phyloP scores from a whole-genome alignment of 2,888 invertebrate genomes.

The Eilema caniola region DNA sequence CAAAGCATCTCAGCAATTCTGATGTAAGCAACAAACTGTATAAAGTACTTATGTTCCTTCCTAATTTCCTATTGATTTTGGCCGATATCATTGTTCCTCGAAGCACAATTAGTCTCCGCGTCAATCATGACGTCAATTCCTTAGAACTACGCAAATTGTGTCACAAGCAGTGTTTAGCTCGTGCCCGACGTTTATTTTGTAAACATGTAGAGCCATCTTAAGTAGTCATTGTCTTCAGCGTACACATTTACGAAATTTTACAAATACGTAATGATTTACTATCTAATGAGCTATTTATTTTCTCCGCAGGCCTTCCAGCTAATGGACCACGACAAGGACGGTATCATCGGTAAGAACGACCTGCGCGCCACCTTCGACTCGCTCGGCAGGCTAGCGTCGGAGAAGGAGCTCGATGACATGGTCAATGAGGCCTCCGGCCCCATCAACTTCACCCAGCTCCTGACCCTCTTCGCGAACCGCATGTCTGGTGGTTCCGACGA shows the following conservation, averaged over 20 bases:
- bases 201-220: slow-evolving; percentile 58
- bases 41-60: not conserved
- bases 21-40: not conserved
- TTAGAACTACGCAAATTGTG: slow-evolving; percentile 42
- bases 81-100: slow-evolving; percentile 22
- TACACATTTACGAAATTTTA: slow-evolving; percentile 56
- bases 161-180: slow-evolving; percentile 58
- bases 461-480: slow-evolving; percentile 96
- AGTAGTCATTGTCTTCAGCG: slow-evolving; percentile 38
- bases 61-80: not conserved
- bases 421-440: slow-evolving; percentile 95
- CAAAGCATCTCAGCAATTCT: not conserved
- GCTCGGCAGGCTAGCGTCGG: slow-evolving; percentile 95
- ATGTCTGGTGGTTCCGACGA: slow-evolving; percentile 97
- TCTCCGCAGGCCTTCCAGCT: slow-evolving; percentile 94
- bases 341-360: slow-evolving; percentile 95
- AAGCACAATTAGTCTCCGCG: slow-evolving; percentile 22
- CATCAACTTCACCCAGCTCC: slow-evolving; percentile 97
- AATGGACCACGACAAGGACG: slow-evolving; percentile 98
- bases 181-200: slow-evolving; percentile 65
- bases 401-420: slow-evolving; percentile 97
- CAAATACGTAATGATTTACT: slow-evolving; percentile 45
- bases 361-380: slow-evolving; percentile 96
- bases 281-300: slow-evolving; percentile 22
- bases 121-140: slow-evolving; percentile 42